phyloP scores from a whole-genome alignment of 2,113 vertebrate species.

The Heterochromis multidens region DNA sequence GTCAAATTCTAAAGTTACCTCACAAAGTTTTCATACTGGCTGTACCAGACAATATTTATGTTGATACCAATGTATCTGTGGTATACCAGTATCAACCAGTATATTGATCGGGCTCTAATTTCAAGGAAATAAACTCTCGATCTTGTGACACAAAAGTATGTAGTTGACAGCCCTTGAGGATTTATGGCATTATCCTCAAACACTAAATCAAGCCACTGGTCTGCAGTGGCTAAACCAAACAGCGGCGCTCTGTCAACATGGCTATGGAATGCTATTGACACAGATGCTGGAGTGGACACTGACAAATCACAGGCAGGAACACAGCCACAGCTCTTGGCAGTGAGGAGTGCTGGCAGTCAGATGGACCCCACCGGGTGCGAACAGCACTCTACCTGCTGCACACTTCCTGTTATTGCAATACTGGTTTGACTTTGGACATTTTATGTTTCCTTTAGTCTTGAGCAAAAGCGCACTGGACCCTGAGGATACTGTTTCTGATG shows the following conservation, averaged over 20 bases:
- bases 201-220: conserved; percentile 68
- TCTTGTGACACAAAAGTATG: conserved; percentile 57
- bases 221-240: conserved; percentile 71
- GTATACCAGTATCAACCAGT: background rate
- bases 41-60: background rate
- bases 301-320: conserved; percentile 64
- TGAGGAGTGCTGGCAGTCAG: conserved; percentile 22
- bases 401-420: conserved; percentile 62
- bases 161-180: conserved; percentile 51
- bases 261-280: conserved; percentile 77
- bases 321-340: conserved; percentile 52
- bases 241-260: conserved; percentile 69
- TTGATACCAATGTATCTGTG: background rate
- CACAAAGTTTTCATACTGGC: background rate
- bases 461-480: background rate
- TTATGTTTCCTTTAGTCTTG: conserved; percentile 10
- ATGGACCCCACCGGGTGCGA: conserved; percentile 32
- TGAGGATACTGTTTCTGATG: background rate
- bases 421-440: conserved; percentile 2
- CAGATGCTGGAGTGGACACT: conserved; percentile 70
- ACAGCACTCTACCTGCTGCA: conserved; percentile 49
- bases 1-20: background rate
- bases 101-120: background rate
- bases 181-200: conserved; percentile 71
- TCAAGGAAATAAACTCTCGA: conserved; percentile 55